A percentile compares a stretch with the other conserved stretches of the same genome.
Evolutionary conservation across 2,113 vertebrate species (phyloP).

Genomic region (Perca schrenkii): DNA sequence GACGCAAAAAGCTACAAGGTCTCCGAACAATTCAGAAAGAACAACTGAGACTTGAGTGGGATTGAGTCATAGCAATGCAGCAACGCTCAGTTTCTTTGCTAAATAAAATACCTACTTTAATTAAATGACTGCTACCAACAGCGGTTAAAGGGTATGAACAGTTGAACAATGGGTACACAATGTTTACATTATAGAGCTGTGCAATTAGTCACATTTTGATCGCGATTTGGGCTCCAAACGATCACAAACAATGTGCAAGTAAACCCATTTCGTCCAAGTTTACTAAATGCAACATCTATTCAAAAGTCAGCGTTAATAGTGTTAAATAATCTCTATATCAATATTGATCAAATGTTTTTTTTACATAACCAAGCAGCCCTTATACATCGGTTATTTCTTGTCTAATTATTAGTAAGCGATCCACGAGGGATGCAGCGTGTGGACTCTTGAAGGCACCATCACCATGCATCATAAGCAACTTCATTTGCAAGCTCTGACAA

Average conservation of each 20-base stretch:
- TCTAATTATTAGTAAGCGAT: slow-evolving; percentile 32
- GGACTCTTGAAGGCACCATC: slow-evolving; percentile 45
- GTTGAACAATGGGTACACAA: neutral
- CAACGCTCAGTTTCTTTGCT: neutral
- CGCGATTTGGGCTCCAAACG: too few species aligned
- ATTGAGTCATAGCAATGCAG: neutral
- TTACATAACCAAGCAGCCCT: too few species aligned
- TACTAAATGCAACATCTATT: too few species aligned
- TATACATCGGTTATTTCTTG: too few species aligned
- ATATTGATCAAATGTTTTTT: too few species aligned
- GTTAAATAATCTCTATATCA: too few species aligned
- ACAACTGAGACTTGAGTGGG: neutral
- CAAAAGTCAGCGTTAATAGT: too few species aligned
- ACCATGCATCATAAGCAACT: slow-evolving; percentile 65
- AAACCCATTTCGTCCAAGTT: too few species aligned
- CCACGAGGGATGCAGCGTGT: slow-evolving; percentile 54
- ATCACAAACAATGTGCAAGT: too few species aligned
- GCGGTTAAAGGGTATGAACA: neutral
- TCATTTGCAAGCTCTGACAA: slow-evolving; percentile 62
- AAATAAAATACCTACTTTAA: neutral
- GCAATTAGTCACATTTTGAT: too few species aligned
- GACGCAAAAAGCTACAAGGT: neutral
- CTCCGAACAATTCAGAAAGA: neutral
- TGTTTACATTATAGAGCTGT: too few species aligned
- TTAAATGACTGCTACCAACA: neutral